Conservation (phyloP, 2,797 vertebrate species). For the Chromobotia macracanthus region DNA sequence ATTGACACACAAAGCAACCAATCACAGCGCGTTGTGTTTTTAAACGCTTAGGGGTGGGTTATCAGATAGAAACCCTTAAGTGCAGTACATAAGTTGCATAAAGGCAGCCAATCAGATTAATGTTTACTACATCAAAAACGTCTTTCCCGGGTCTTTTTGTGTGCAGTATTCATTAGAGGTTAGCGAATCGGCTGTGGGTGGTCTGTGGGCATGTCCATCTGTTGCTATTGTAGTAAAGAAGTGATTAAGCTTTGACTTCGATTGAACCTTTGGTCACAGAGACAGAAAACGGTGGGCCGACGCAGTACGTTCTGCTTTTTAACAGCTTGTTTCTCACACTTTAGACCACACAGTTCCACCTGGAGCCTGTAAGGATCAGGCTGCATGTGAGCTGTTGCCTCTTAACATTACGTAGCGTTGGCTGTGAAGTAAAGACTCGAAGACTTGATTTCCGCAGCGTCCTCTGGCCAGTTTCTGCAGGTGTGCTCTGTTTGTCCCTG, state of each 20-base stretch:
- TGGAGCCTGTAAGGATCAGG: constrained; percentile 4
- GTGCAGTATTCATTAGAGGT: too few species aligned
- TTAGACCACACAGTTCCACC: constrained; percentile 22
- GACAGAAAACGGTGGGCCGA: neutral
- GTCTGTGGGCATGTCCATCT: too few species aligned
- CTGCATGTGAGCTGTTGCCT: constrained; percentile 14
- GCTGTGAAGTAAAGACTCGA: neutral
- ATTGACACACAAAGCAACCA: too few species aligned
- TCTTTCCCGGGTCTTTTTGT: too few species aligned
- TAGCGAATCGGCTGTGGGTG: too few species aligned
- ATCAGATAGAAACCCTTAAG: too few species aligned
- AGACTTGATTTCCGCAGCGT: constrained; percentile 11
- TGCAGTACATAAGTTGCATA: too few species aligned
- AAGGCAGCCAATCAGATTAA: too few species aligned
- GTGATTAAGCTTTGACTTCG: neutral
- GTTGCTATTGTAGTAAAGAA: too few species aligned
- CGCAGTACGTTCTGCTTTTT: neutral
- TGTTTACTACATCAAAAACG: too few species aligned
- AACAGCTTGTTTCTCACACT: neutral
- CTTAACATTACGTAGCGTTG: neutral
- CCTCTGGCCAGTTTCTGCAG: neutral
- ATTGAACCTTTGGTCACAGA: neutral
- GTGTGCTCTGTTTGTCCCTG: constrained; percentile 13
- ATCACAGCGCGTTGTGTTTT: too few species aligned
- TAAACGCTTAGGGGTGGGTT: too few species aligned